Evolutionary conservation across 2,797 vertebrate genomes (phyloP).

Genomic region (Helostoma temminkii): DNA sequence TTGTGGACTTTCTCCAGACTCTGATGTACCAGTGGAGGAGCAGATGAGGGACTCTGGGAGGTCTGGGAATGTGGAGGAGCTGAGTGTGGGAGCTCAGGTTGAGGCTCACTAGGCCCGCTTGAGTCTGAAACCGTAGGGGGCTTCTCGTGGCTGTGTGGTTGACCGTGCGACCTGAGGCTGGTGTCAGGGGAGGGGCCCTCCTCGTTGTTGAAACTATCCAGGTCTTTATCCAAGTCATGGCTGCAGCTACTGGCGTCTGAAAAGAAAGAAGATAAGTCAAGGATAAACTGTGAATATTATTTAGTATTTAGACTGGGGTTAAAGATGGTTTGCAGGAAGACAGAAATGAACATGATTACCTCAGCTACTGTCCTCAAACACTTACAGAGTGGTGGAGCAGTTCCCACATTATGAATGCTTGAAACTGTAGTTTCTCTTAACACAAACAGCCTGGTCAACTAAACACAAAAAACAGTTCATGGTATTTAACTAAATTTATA

Average conservation of each 20-base stretch:
- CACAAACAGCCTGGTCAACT: no score
- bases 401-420: no score
- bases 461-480: not conserved
- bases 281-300: not conserved
- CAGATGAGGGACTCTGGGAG: not conserved
- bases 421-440: no score
- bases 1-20: constrained; percentile 83
- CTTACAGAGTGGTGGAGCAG: no score
- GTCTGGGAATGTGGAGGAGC: not conserved
- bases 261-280: not conserved
- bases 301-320: no score
- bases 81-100: not conserved
- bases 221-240: not conserved
- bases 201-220: not conserved
- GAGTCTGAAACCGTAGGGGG: not conserved
- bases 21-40: constrained; percentile 28
- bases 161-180: not conserved
- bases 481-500: not conserved
- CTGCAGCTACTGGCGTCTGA: constrained; percentile 11
- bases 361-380: no score
- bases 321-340: no score
- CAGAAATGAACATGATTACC: no score
- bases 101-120: accelerated
- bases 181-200: constrained; percentile 1
- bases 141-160: accelerated